phyloP scores from a whole-genome alignment of 2,888 invertebrate genomes.

The Corythucha ciliata region DNA sequence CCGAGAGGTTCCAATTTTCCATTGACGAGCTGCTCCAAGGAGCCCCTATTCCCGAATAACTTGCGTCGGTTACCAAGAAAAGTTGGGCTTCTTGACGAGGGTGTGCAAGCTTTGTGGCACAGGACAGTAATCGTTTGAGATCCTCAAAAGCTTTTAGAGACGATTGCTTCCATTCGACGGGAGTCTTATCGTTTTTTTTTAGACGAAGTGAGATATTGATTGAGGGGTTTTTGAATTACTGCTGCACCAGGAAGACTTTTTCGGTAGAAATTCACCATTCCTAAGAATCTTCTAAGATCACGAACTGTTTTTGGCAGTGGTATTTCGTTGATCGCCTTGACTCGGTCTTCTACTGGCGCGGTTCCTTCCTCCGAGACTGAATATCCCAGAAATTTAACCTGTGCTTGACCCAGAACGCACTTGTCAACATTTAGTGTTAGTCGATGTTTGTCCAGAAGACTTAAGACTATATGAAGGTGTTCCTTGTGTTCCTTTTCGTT shows the following conservation, averaged over 20 bases:
- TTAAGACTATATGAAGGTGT: conserved; percentile 2
- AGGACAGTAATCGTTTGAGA: conserved; percentile 35
- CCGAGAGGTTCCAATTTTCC: conserved; percentile 28
- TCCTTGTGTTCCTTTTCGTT: conserved; percentile 1
- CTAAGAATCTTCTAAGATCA: too few relatives aligned
- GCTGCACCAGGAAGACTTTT: conserved; percentile 40
- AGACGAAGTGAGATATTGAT: background rate
- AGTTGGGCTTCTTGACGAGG: conserved; percentile 34
- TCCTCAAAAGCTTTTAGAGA: conserved; percentile 32
- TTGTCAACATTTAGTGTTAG: conserved; percentile 28
- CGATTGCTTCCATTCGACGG: conserved; percentile 29
- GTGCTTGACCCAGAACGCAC: background rate
- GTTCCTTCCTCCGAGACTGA: conserved; percentile 25
- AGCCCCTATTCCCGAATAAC: conserved; percentile 9
- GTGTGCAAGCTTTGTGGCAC: conserved; percentile 38
- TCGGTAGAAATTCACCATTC: conserved; percentile 38
- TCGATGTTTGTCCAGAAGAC: background rate
- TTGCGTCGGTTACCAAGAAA: conserved; percentile 11
- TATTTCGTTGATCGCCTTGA: conserved; percentile 25
- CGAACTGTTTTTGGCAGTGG: conserved; percentile 27
- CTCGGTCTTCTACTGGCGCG: conserved; percentile 15
- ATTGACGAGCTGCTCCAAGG: conserved; percentile 37
- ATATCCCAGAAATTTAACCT: conserved; percentile 24
- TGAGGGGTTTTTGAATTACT: conserved; percentile 35
- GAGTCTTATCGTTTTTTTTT: conserved; percentile 8